Evolutionary conservation across 1,140 invertebrate species (phyloP).

Genomic region (Hesperophylax magnus): DNA sequence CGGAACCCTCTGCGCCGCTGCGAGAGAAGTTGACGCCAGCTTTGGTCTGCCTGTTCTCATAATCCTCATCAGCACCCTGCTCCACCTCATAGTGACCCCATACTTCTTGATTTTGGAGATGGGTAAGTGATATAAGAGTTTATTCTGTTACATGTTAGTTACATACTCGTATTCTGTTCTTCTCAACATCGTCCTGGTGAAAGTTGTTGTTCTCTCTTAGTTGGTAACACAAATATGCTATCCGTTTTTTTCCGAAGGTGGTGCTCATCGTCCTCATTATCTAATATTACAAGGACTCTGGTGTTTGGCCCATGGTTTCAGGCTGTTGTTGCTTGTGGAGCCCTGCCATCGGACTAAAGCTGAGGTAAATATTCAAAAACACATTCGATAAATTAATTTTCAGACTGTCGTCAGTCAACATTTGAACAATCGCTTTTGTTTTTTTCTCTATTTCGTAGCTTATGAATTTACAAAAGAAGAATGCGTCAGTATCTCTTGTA

Average conservation of each 20-base stretch:
- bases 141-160: too few species aligned
- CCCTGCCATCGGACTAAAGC: conserved; percentile 74
- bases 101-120: conserved; percentile 80
- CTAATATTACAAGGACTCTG: conserved; percentile 74
- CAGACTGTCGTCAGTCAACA: too few species aligned
- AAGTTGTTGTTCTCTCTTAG: too few species aligned
- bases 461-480: too few species aligned
- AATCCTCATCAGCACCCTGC: conserved; percentile 76
- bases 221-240: too few species aligned
- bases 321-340: conserved; percentile 77
- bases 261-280: conserved; percentile 64
- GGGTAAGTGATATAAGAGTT: conserved; percentile 60
- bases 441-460: too few species aligned
- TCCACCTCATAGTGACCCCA: conserved; percentile 80
- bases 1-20: conserved; percentile 64
- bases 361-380: conserved; percentile 65
- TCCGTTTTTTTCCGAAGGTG: conserved; percentile 57
- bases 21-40: conserved; percentile 63
- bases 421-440: too few species aligned
- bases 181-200: too few species aligned
- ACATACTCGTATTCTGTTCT: too few species aligned
- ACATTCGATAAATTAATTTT: too few species aligned
- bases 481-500: too few species aligned
- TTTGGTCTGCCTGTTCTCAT: conserved; percentile 75
- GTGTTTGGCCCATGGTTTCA: conserved; percentile 75